Evolutionary conservation across 2,113 vertebrate genomes (phyloP).

Genomic region (Sinosuthora webbiana): DNA sequence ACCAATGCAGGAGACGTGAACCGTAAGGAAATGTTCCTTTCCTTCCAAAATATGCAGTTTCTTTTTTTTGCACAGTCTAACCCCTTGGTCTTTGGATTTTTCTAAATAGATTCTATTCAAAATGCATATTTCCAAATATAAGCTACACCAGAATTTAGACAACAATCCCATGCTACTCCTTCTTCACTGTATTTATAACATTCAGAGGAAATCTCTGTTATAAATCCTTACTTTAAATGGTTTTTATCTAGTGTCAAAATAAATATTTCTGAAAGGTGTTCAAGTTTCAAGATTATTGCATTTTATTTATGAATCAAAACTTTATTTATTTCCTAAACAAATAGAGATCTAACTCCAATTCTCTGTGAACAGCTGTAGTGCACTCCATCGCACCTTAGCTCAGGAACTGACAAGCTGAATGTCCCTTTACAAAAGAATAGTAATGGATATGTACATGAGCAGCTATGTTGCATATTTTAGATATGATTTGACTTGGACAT

Average conservation of each 20-base stretch:
- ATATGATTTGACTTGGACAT: background rate
- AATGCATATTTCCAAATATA: background rate
- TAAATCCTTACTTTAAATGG: background rate
- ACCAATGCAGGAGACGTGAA: background rate
- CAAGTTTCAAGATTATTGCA: background rate
- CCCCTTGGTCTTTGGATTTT: background rate
- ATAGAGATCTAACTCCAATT: background rate
- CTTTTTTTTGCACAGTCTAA: background rate
- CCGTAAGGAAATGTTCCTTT: background rate
- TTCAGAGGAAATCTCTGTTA: background rate
- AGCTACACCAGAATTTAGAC: background rate
- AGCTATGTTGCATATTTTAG: background rate
- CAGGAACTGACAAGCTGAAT: background rate
- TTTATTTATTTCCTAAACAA: background rate
- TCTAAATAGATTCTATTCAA: background rate
- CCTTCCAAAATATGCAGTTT: background rate
- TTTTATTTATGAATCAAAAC: background rate
- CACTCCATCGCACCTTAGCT: background rate
- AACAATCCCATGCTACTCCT: background rate
- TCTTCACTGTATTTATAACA: background rate
- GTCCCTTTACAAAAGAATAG: background rate
- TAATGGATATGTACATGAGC: background rate
- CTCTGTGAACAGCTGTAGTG: background rate
- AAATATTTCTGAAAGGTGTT: background rate
- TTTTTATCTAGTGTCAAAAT: background rate